Evolutionary conservation across 35 echinoderm and acorn worm species (phyloP).

Genomic region (Apostichopus japonicus): DNA sequence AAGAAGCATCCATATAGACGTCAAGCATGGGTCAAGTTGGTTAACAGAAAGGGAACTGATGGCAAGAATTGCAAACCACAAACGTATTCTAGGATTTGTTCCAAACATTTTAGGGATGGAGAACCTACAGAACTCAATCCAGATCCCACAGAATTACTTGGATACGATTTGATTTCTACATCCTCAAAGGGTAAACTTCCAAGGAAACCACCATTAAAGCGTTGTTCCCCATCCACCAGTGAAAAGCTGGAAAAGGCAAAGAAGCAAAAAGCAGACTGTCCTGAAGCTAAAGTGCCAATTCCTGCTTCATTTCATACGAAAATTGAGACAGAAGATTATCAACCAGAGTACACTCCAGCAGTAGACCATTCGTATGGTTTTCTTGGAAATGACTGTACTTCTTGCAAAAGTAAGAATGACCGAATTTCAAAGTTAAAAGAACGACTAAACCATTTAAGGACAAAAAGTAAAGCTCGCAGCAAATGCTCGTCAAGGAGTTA

Average conservation of each 20-base stretch:
- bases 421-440: background rate
- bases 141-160: conserved; percentile 40
- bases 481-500: background rate
- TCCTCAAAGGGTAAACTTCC: background rate
- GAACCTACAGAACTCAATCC: background rate
- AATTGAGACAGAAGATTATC: background rate
- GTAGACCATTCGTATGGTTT: background rate
- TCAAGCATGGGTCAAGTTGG: conserved; percentile 38
- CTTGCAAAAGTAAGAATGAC: background rate
- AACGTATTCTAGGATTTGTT: background rate
- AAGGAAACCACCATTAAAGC: background rate
- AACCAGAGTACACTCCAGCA: background rate
- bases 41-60: conserved; percentile 59
- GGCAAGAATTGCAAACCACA: conserved; percentile 49
- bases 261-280: background rate
- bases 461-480: background rate
- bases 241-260: background rate
- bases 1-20: conserved; percentile 52
- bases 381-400: too few relatives aligned
- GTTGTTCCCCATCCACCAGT: background rate
- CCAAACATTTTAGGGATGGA: background rate
- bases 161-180: conserved; percentile 2
- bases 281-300: background rate
- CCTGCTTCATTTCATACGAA: background rate
- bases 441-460: background rate